Evolutionary conservation across 1,140 invertebrate species (phyloP), one percentile per base, ranked within the genome.

Genomic region (Magallana angulata): DNA sequence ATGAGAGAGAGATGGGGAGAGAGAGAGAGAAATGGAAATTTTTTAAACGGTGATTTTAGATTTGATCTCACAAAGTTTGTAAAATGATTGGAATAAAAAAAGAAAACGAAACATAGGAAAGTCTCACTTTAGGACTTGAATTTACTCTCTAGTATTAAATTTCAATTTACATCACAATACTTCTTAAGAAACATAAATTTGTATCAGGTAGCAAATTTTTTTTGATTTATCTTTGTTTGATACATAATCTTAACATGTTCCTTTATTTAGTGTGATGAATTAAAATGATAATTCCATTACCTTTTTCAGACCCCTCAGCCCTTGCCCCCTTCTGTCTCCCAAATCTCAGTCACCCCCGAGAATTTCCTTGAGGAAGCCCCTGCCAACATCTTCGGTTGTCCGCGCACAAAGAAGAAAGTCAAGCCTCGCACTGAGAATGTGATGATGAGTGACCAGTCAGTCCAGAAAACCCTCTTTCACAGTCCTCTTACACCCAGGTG

Each of bases 401-500:
- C 82, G 56, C 59, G 58, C n/a, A 84, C 82, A 16, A 84, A 84
- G 16, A 59, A 62, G 58, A 84, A 84, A 62, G 57, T 62, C 4
- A 84, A 84, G 16, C 57, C 59, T 60, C 57, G 59, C 18, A 59
- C 58, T 18, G 59, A 84, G 12, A 84, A 36, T 60, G 81, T 82
- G n/a, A 56, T 82, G 68, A 24, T 82, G 36, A 57, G 81, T 57
- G 81, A 82, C 16, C 57, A 57, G 56, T 82, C 36, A 16, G 81
- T 82, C 24, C 58, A 36, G 14, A 84, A 84, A 24, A 62, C 89
- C 7, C 68, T 90, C 36, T 89, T 89, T 57, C 86, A 82, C 57
- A 91, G 91, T 87, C 91, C 91, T 60, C 59, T 90, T 36, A 87
- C 91, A 30, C 91, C 91, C 30, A 90, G 90, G 91, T 91, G 86